Base-by-base conservation (phyloP, 30 jellyfish, hydroid and myxozoan genomes). In the Aurelia aurita region DNA sequence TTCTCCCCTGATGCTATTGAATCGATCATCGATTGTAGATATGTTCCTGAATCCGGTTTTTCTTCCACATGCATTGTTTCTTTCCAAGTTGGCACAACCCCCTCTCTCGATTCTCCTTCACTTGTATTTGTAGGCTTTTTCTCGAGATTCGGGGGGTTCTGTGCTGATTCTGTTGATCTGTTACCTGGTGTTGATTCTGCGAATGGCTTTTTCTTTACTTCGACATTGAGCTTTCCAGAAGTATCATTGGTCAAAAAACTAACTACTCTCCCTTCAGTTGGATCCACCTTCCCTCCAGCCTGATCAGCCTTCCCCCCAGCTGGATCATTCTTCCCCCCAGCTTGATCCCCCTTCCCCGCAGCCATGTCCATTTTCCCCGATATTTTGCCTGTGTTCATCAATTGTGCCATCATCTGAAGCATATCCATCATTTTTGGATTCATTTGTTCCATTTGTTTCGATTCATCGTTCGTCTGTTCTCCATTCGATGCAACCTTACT, bases 21-120 rank as follows among this genome's bases (percentile, higher is more conserved):
- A 29, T 81, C 80, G 21, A 81, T 67, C 84, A 81, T 58, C 19
- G 68, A 46, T 20, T 72, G 73, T 47, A 81, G 51, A 31, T 58
- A 72, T 15, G 91, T 72, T 13, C 80, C 91, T 29, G 69, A 53
- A 2, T 72, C 75, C 19, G 91, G 91, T 39, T 81, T 81, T 21
- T 81, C 91, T 31, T 81, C 71, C 11, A 81, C 85, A 57, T 81
- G 79, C 85, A 81, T 64, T 23, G 91, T 81, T 55, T 81, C 91
- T 57, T 68, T 63, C 91, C 91, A 81, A 3, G 57, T 46, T 9
- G 84, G 91, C 15, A 81, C 91, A 34, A 81, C 91, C 25, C 95
- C 95, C 57, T 85, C 95, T 1, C 95, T 35, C 19, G 95, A 85
- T 15, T 54, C 82, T 5, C 95, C 95, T 46, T 74, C 86, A 21